A percentile compares a stretch with the other conserved stretches of the same genome.
Conservation (phyloP, 30 jellyfish, hydroid and myxozoan genomes). For the Turritopsis dohrnii region DNA sequence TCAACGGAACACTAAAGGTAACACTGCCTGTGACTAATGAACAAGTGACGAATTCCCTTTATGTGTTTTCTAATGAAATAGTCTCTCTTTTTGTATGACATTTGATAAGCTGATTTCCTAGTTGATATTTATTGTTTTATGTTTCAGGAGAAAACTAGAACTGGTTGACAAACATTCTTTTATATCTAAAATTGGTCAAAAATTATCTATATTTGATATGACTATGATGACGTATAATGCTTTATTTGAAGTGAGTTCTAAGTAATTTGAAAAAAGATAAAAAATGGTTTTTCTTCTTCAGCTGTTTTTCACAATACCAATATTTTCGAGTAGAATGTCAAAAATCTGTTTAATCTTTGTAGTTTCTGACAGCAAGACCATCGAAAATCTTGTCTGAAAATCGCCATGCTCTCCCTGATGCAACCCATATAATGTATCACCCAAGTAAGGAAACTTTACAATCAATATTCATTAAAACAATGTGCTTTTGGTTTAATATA, state of each 20-base stretch:
- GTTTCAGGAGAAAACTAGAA: conserved; percentile 77
- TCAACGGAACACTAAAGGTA: too few relatives aligned
- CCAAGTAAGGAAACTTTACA: conserved; percentile 60
- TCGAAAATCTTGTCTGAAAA: conserved; percentile 61
- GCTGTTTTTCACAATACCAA: background rate
- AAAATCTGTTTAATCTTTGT: background rate
- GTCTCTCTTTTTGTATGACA: background rate
- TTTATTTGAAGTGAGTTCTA: conserved; percentile 60
- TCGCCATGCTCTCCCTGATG: conserved; percentile 79
- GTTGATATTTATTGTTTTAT: too few relatives aligned
- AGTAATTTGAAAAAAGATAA: background rate
- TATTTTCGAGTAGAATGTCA: background rate
- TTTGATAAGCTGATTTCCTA: too few relatives aligned
- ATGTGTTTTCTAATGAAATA: background rate
- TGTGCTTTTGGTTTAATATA: too few relatives aligned
- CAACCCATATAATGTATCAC: conserved; percentile 65
- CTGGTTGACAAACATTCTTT: conserved; percentile 80
- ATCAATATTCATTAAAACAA: too few relatives aligned
- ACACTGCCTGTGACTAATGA: too few relatives aligned
- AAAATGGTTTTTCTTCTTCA: background rate
- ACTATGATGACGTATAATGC: conserved; percentile 74
- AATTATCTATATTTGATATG: conserved; percentile 48
- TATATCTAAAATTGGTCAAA: conserved; percentile 70
- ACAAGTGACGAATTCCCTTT: too few relatives aligned
- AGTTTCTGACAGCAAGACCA: conserved; percentile 85